phyloP scores from a whole-genome alignment of 2,797 vertebrate genomes.

The Mormyrus proboscirostris region DNA sequence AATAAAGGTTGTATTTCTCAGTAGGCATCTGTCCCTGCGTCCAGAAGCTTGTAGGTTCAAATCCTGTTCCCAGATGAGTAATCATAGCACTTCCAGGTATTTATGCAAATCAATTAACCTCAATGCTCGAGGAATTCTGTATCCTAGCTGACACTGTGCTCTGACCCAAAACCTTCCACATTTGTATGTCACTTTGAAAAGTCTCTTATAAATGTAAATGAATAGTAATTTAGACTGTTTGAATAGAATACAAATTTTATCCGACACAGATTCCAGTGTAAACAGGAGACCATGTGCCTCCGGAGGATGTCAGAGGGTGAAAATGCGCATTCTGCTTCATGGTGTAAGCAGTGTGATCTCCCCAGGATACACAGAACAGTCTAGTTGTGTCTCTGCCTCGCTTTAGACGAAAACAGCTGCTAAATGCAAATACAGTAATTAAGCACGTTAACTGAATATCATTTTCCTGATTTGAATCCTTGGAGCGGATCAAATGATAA shows the following conservation, averaged over 20 bases:
- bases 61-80: neutral
- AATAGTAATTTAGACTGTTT: neutral
- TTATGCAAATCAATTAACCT: neutral
- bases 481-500: neutral
- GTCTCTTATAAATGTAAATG: neutral
- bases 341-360: neutral
- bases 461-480: neutral
- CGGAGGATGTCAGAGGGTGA: neutral
- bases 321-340: neutral
- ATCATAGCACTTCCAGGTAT: neutral
- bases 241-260: neutral
- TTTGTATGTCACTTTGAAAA: neutral
- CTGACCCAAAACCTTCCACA: neutral
- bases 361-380: neutral
- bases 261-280: neutral
- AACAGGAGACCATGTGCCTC: neutral
- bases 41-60: neutral
- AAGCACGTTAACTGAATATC: neutral
- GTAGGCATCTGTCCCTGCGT: neutral
- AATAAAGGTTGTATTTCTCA: neutral
- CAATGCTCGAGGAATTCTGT: neutral
- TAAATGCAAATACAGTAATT: neutral
- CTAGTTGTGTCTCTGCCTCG: neutral
- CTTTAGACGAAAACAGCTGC: neutral
- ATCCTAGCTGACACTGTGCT: neutral